These are phyloP conservation scores for Acanthosepion pharaonis DNA, from an alignment of 2,888 invertebrate species.

Conservation along the genomic window DNA sequence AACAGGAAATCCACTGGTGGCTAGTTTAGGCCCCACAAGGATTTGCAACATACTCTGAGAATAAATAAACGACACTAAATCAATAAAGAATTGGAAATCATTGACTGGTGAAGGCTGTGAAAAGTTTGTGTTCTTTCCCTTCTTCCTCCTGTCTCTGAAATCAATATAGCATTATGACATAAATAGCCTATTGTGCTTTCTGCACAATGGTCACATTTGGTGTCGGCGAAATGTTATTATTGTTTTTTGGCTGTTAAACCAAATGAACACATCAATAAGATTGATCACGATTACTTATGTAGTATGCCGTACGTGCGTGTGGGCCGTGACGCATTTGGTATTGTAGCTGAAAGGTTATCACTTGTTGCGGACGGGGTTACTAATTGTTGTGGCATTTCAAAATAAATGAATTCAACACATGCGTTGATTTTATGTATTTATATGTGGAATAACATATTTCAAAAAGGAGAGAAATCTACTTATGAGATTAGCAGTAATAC, in stretches of 20 bases:
- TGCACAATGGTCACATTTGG: neutral
- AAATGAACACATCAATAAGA: conserved; percentile 21
- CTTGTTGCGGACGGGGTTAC: too few species aligned
- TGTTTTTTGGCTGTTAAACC: conserved; percentile 12
- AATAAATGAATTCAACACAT: too few species aligned
- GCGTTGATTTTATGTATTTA: too few species aligned
- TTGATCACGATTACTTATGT: neutral
- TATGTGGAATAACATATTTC: too few species aligned
- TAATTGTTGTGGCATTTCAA: too few species aligned
- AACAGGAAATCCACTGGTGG: conserved; percentile 33
- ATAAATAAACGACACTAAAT: neutral
- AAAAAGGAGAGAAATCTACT: too few species aligned
- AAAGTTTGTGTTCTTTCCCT: neutral
- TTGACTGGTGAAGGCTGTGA: neutral
- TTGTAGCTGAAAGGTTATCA: neutral
- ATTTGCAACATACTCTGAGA: neutral
- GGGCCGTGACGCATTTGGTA: neutral
- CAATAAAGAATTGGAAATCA: neutral
- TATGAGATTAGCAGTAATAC: too few species aligned
- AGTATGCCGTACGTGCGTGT: too few species aligned
- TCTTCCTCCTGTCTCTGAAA: neutral
- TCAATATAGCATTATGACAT: neutral
- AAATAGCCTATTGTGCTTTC: conserved; percentile 9
- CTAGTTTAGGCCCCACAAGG: neutral
- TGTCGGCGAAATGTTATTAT: neutral